phyloP scores from a whole-genome alignment of 2,113 vertebrate species.

The Spea bombifrons region DNA sequence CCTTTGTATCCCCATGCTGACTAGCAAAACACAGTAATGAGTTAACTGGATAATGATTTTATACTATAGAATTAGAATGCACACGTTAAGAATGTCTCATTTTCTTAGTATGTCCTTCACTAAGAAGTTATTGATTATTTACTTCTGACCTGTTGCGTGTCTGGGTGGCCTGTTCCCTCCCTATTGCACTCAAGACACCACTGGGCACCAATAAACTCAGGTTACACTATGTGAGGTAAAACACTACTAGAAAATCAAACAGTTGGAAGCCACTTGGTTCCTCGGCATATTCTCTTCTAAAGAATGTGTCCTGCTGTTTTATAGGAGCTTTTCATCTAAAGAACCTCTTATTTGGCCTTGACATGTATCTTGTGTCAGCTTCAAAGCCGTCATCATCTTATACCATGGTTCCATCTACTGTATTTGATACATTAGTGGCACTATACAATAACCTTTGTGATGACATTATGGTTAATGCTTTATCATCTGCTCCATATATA shows the following conservation, averaged over 20 bases:
- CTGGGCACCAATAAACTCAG: constrained; percentile 44
- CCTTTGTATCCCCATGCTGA: no score
- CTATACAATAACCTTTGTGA: no score
- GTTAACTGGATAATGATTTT: background rate
- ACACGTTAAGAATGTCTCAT: background rate
- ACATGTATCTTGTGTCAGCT: constrained; percentile 16
- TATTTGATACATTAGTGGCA: no score
- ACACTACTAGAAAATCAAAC: constrained; percentile 39
- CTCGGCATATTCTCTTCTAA: constrained; percentile 24
- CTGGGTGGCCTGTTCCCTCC: constrained; percentile 33
- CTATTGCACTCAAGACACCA: constrained; percentile 22
- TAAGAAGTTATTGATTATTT: constrained; percentile 32
- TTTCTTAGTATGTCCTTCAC: background rate
- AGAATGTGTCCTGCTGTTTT: constrained; percentile 46
- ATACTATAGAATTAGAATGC: background rate
- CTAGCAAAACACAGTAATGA: no score
- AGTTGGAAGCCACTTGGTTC: constrained; percentile 44
- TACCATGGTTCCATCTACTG: background rate
- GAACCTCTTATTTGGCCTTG: constrained; percentile 4
- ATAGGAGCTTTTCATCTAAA: constrained; percentile 42
- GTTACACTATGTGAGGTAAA: constrained; percentile 45
- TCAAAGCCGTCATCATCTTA: background rate
- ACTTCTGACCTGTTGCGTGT: constrained; percentile 33
- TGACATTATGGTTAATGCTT: no score
- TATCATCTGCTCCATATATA: no score